Conservation (phyloP, 2,888 invertebrate species). For the Ethmia dodecea region DNA sequence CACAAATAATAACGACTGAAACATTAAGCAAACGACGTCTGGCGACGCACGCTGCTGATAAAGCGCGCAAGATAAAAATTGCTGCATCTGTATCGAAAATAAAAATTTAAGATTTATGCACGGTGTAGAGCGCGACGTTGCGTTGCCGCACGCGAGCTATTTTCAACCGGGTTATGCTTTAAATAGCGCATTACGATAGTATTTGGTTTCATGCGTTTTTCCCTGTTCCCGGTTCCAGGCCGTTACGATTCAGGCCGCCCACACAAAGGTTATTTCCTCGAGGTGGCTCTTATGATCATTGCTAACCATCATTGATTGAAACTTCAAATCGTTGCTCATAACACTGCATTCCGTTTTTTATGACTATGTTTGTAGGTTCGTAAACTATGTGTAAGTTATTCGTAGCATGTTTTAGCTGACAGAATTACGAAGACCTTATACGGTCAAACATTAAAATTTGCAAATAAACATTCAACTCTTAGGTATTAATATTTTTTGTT, state of each 20-base stretch:
- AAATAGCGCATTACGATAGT: constrained; percentile 77
- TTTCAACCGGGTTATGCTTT: constrained; percentile 75
- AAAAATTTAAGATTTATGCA: constrained; percentile 74
- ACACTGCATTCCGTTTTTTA: too few species aligned
- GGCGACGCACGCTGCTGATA: constrained; percentile 21
- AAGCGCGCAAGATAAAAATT: constrained; percentile 33
- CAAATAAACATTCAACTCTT: too few species aligned
- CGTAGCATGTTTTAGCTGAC: too few species aligned
- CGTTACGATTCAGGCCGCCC: constrained; percentile 51
- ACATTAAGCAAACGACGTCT: constrained; percentile 30
- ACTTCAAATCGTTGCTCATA: too few species aligned
- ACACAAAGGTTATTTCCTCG: constrained; percentile 51
- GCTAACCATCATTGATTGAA: constrained; percentile 34
- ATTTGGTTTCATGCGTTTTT: constrained; percentile 76
- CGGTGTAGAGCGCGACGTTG: constrained; percentile 65
- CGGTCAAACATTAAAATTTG: too few species aligned
- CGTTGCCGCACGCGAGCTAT: constrained; percentile 72
- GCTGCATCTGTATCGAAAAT: constrained; percentile 66
- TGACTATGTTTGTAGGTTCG: too few species aligned
- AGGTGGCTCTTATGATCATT: constrained; percentile 49
- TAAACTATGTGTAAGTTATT: too few species aligned
- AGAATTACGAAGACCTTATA: too few species aligned
- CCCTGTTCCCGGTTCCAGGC: constrained; percentile 61
- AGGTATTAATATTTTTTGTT: too few species aligned
- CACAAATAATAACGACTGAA: too few species aligned